Conservation (phyloP, 2,797 vertebrate genomes). For the Mormyrops boulengeri region DNA sequence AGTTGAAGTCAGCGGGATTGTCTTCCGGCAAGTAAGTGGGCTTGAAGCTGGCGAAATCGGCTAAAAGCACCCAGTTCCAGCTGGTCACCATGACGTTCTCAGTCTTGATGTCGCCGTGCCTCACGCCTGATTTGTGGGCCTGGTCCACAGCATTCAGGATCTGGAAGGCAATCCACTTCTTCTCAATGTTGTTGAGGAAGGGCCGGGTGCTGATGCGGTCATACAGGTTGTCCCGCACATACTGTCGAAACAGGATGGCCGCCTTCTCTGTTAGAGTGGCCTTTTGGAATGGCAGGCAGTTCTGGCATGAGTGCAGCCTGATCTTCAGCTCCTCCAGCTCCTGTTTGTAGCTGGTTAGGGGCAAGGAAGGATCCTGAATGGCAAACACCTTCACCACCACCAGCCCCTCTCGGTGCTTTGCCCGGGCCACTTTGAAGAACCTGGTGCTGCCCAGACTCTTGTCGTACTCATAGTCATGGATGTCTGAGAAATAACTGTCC, state of each 20-base stretch:
- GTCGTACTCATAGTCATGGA: conserved; percentile 92
- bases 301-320: conserved; percentile 82
- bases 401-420: conserved; percentile 87
- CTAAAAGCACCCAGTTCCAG: conserved; percentile 97
- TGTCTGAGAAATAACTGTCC: conserved; percentile 96
- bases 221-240: conserved; percentile 91
- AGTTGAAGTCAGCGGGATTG: conserved; percentile 97
- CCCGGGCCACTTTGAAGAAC: conserved; percentile 94
- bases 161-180: conserved; percentile 96
- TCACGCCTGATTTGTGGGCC: conserved; percentile 86
- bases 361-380: conserved; percentile 90
- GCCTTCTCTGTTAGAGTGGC: conserved; percentile 84
- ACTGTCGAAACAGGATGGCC: conserved; percentile 89
- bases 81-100: conserved; percentile 98
- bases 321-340: conserved; percentile 96
- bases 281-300: conserved; percentile 93
- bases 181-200: conserved; percentile 90
- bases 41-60: conserved; percentile 96
- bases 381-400: conserved; percentile 96
- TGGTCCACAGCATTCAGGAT: conserved; percentile 89
- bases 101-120: conserved; percentile 94
- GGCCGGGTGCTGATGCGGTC: conserved; percentile 93
- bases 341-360: conserved; percentile 88
- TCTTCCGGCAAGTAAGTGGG: conserved; percentile 94
- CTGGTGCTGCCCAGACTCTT: conserved; percentile 93